These are phyloP conservation scores for Babyrousa celebensis DNA, from an alignment of 2,797 vertebrate genomes.

Conservation along the genomic window DNA sequence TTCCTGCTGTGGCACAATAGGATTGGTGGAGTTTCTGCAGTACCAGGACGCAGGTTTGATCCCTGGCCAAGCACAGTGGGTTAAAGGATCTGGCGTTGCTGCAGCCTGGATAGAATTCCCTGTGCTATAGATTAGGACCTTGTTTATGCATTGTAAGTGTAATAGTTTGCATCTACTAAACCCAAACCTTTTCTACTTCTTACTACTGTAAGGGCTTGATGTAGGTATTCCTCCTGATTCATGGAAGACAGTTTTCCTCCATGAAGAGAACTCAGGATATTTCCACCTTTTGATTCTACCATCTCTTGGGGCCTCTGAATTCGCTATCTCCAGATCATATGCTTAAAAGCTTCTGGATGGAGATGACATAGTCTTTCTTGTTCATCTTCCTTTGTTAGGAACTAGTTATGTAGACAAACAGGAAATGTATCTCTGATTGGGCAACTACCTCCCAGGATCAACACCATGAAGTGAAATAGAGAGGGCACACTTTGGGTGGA, in stretches of 20 bases:
- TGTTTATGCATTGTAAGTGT: too few relatives aligned
- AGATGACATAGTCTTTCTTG: background rate
- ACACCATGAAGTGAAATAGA: background rate
- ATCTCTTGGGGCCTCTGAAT: background rate
- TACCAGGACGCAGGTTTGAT: too few relatives aligned
- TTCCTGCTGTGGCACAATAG: too few relatives aligned
- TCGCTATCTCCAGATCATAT: background rate
- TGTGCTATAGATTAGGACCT: too few relatives aligned
- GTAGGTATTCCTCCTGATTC: background rate
- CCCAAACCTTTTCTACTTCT: background rate
- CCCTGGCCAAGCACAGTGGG: too few relatives aligned
- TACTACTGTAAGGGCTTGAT: background rate
- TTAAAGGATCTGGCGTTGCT: too few relatives aligned
- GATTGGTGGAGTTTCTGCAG: too few relatives aligned
- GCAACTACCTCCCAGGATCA: background rate
- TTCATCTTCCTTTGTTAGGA: background rate
- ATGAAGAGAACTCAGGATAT: background rate
- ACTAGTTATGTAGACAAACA: background rate
- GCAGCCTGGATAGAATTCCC: too few relatives aligned
- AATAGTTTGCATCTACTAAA: too few relatives aligned
- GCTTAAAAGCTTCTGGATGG: background rate
- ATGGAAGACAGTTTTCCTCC: background rate
- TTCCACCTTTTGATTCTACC: background rate
- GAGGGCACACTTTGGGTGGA: background rate
- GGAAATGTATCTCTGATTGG: background rate